These are phyloP conservation scores for Crambe crambe DNA, from an alignment of 37 sponge, comb jelly and placozoan genomes.

Conservation along the genomic window DNA sequence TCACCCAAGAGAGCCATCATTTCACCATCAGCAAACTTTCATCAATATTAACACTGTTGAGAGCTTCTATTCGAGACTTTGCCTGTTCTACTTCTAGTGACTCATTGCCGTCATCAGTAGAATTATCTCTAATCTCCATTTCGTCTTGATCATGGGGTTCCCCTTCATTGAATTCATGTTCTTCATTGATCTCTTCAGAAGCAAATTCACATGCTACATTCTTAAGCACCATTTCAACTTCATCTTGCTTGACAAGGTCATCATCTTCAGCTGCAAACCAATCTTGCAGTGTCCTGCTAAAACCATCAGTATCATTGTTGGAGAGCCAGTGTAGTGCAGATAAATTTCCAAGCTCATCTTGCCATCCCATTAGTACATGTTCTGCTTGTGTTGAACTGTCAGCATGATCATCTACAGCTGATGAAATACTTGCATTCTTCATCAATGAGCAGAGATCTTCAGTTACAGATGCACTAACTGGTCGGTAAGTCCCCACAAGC, in stretches of 20 bases:
- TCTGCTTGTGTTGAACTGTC: background rate
- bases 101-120: background rate
- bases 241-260: background rate
- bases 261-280: background rate
- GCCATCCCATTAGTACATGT: background rate
- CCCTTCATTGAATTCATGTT: background rate
- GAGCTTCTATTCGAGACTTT: background rate
- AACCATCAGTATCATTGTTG: background rate
- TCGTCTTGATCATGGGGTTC: background rate
- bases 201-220: background rate
- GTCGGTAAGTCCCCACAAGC: constrained; percentile 1
- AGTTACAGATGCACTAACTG: background rate
- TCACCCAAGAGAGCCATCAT: background rate
- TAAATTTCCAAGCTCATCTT: background rate
- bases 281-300: background rate
- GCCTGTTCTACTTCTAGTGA: background rate
- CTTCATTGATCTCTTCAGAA: background rate
- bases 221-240: background rate
- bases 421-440: background rate
- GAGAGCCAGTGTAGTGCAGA: background rate
- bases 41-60: background rate
- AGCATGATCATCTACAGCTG: background rate
- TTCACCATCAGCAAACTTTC: background rate
- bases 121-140: background rate
- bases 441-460: background rate